Base-by-base conservation (phyloP, 2,797 vertebrate species). In the Anniella stebbinsi region DNA sequence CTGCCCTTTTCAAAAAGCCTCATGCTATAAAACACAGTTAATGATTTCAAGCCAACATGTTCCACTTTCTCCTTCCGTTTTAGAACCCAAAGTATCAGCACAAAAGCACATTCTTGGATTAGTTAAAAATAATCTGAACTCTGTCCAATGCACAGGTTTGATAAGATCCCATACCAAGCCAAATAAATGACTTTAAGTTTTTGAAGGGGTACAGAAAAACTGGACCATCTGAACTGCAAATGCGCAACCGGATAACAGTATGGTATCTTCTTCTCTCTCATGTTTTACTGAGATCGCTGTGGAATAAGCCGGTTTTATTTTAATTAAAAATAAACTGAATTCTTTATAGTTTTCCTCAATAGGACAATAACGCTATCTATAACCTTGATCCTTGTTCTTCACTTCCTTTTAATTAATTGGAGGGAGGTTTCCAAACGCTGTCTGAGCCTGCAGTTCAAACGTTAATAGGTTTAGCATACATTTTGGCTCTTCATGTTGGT, bases 1-100 rank as follows among this genome's bases (percentile, higher is more conserved):
- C 91, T 92, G 90, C 83, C 33, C 51, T 77, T 75, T 94, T 89
- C 89, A 91, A 92, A 70, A 92, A 93, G 93, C 48, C 45, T 66
- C 80, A 72, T 63, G 85, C 63, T 85, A 69, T 75, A 70, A 90
- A 93, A 75, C 7, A 0, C 7, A 2, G 63, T 23, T 23, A 86
- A 69, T 41, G 63, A 93, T 91, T 94, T 93, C 57, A 89, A 41
- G 51, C 18, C 13, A 76, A 86, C 67, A 36, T 57, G 88, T 89
- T 84, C 57, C 90, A 81, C 51, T 82, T 41, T 4, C 18, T 89
- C 9, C 41, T 89, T n/a, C 87, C 82, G 72, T 92, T 86, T 89
- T 41, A 93, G 85, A 45, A 93, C 88, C 78, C 45, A 93, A 84
- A 57, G 1, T 69, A 3, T 78, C 36, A 38, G 66, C 21, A 57